phyloP scores from a whole-genome alignment of 2,113 vertebrate species.

The Macquaria ambigua region DNA sequence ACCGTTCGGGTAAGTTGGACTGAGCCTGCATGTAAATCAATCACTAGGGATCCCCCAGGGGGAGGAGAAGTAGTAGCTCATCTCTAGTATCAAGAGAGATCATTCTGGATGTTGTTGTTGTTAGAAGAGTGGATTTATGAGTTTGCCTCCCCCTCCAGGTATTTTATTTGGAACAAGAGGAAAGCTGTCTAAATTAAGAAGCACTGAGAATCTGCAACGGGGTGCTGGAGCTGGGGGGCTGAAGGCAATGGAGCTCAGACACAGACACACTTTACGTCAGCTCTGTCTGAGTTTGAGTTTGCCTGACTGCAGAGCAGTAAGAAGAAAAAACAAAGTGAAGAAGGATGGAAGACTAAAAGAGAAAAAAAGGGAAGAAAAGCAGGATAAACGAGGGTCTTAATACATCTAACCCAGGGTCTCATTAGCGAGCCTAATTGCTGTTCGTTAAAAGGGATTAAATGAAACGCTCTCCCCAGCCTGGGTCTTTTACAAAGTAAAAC shows the following conservation, averaged over 20 bases:
- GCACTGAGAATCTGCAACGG: conserved; percentile 23
- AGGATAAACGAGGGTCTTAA: conserved; percentile 70
- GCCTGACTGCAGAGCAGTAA: conserved; percentile 29
- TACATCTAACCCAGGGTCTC: conserved; percentile 67
- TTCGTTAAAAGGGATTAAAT: conserved; percentile 74
- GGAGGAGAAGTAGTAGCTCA: conserved; percentile 58
- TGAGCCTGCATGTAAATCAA: conserved; percentile 60
- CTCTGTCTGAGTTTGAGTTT: too few species aligned
- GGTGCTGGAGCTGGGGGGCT: conserved; percentile 22
- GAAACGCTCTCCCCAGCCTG: conserved; percentile 55
- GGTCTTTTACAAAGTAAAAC: conserved; percentile 80
- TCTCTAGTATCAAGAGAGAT: conserved; percentile 60
- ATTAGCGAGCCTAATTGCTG: conserved; percentile 78
- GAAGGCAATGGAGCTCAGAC: conserved; percentile 44
- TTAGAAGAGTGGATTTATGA: conserved; percentile 65
- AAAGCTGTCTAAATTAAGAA: conserved; percentile 60
- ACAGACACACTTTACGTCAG: too few species aligned
- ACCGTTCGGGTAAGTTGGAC: conserved; percentile 20
- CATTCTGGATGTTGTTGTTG: conserved; percentile 67
- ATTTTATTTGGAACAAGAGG: conserved; percentile 68
- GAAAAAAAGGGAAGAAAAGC: conserved; percentile 25
- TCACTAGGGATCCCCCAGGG: conserved; percentile 24
- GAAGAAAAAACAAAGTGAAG: conserved; percentile 15
- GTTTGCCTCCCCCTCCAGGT: conserved; percentile 42
- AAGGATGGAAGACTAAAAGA: conserved; percentile 17